A percentile compares a stretch with the other conserved stretches of the same genome.
Evolutionary conservation across 2,888 invertebrate species (phyloP).

Genomic region (Syritta pipiens): DNA sequence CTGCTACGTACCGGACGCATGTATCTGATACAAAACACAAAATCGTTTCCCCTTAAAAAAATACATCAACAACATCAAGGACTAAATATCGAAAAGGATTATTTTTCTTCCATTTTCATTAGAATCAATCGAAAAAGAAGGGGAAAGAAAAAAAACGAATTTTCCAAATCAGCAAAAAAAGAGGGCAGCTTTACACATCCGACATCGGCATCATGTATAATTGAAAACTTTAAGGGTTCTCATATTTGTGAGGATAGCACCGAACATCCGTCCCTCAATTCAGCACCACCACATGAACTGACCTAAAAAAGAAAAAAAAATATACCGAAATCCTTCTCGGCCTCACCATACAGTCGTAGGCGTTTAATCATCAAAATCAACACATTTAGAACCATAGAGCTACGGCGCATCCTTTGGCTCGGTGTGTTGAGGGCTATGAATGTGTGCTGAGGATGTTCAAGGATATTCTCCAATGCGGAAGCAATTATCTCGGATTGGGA

Average conservation of each 20-base stretch:
- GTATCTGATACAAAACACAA: neutral
- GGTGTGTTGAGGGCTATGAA: no score
- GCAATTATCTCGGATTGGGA: constrained; percentile 36
- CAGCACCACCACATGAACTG: neutral
- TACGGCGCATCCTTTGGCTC: neutral
- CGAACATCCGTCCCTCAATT: no score
- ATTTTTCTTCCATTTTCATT: constrained; percentile 11
- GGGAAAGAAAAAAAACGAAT: neutral
- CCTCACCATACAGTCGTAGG: neutral
- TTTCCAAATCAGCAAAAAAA: neutral
- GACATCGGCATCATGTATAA: neutral
- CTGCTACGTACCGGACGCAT: no score
- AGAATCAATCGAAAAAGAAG: constrained; percentile 1
- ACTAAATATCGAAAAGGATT: constrained; percentile 3
- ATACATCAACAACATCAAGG: neutral
- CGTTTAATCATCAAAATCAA: constrained; percentile 46
- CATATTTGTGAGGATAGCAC: neutral
- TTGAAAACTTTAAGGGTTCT: neutral
- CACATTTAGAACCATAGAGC: constrained; percentile 7
- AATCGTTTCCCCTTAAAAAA: neutral
- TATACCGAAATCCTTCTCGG: no score
- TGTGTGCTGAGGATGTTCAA: constrained; percentile 13
- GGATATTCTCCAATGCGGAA: constrained; percentile 30
- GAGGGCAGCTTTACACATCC: no score
- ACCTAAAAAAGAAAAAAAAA: no score